Evolutionary conservation across 2,113 vertebrate genomes (phyloP).

Genomic region (Silurus glanis): DNA sequence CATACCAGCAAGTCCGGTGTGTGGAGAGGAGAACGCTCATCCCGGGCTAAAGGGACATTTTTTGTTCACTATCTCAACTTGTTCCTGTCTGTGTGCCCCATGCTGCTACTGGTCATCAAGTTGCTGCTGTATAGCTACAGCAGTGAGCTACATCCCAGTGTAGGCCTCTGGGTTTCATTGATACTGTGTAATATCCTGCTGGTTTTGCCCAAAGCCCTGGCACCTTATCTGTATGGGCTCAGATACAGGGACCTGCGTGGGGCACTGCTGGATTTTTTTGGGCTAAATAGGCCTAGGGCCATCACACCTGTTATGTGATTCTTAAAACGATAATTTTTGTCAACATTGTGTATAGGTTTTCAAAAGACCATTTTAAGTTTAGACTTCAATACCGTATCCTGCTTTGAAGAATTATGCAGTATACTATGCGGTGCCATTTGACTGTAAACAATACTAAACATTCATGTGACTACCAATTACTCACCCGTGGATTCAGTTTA

Average conservation of each 20-base stretch:
- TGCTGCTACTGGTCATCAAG: slow-evolving; percentile 69
- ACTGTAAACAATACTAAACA: neutral
- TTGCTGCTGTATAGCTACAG: slow-evolving; percentile 62
- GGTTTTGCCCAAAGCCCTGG: slow-evolving; percentile 75
- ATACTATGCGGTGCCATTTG: neutral
- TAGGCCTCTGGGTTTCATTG: slow-evolving; percentile 70
- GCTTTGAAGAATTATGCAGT: neutral
- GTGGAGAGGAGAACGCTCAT: slow-evolving; percentile 66
- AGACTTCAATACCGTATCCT: neutral
- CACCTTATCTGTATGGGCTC: slow-evolving; percentile 73
- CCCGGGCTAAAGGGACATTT: slow-evolving; percentile 77
- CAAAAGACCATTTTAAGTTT: neutral
- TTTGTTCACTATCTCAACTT: slow-evolving; percentile 77
- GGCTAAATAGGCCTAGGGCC: slow-evolving; percentile 53
- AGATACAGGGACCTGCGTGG: slow-evolving; percentile 73
- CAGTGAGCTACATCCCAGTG: slow-evolving; percentile 51
- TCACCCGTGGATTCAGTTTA: neutral
- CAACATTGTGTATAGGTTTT: neutral
- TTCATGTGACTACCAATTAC: neutral
- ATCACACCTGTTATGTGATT: slow-evolving; percentile 59
- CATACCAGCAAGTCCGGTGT: slow-evolving; percentile 72
- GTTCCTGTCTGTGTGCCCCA: slow-evolving; percentile 75
- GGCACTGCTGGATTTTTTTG: slow-evolving; percentile 66
- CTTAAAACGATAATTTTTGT: neutral
- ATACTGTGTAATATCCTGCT: slow-evolving; percentile 73